Evolutionary conservation across 2,888 invertebrate genomes (phyloP), one percentile per base, ranked within the genome.

Genomic region (Empis stercorea): DNA sequence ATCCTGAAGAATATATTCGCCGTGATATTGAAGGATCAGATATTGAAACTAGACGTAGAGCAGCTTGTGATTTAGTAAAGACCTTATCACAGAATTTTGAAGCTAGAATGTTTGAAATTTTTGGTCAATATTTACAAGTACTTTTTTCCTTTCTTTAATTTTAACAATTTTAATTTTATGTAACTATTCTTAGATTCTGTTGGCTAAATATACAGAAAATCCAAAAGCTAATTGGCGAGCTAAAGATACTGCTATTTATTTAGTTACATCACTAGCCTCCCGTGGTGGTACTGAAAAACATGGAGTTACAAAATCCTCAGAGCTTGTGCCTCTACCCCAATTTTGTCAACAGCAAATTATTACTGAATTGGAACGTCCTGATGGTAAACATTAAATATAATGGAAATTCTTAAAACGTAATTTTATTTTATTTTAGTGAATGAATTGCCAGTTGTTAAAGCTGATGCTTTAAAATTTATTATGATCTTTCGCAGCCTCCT

Each of bases 1-100:
- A 96, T 63, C 91, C 99, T 0, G 95, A 99, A 61, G 99, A 99
- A 70, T 96, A 93, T 63, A 92, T 94, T 51, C 75, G 93, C 4
- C 75, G 94, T 30, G 99, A 99, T 70, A 92, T 99, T 52, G 99
- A 99, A 72, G 97, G 97, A 7, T 94, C 95, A 10, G 99, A 99
- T 71, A 86, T 95, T 51, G 96, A 96, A 66, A 99, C 99, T 0
- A 75, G 99, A 44, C 76, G 99, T 20, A 76, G 97, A 52, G 91
- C 99, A 20, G 96, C 97, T 41, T 95, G 96, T 71, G 97, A 99
- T 74, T 76, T 99, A 46, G 96, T 99, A 17, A 86, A 87, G 63
- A 87, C 93, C 0, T 73, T 99, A 2, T 87, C 91, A 17, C 77
- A 81, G 56, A 85, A 87, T 61, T 94, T 91, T 66, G 94, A 94